phyloP scores from a whole-genome alignment of 2,888 invertebrate species.

The Tubulanus polymorphus region DNA sequence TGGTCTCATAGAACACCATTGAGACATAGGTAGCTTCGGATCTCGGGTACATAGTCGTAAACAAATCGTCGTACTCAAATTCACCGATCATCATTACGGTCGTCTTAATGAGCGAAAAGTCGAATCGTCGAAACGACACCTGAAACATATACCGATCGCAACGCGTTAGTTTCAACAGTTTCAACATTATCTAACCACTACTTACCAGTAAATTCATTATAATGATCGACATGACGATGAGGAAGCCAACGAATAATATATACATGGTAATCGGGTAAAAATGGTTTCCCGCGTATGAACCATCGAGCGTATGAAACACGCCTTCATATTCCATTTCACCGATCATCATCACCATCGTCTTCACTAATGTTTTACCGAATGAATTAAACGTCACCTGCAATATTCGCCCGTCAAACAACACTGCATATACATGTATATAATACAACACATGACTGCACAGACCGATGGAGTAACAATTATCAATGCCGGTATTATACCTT shows the following conservation, averaged over 20 bases:
- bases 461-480: too few species aligned
- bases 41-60: slow-evolving; percentile 19
- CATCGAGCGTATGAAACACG: slow-evolving; percentile 27
- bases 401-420: background rate
- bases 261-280: slow-evolving; percentile 45
- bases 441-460: too few species aligned
- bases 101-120: slow-evolving; percentile 44
- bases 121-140: slow-evolving; percentile 35
- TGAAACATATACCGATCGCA: too few species aligned
- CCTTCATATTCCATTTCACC: slow-evolving; percentile 50
- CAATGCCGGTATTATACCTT: too few species aligned
- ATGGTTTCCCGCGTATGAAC: background rate
- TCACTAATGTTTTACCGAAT: slow-evolving; percentile 39
- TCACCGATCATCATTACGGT: slow-evolving; percentile 54
- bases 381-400: slow-evolving; percentile 36
- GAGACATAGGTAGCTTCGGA: too few species aligned
- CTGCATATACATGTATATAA: too few species aligned
- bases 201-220: slow-evolving; percentile 54
- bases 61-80: slow-evolving; percentile 46
- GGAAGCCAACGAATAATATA: slow-evolving; percentile 50
- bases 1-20: slow-evolving; percentile 35
- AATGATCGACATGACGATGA: slow-evolving; percentile 49
- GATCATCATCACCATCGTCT: slow-evolving; percentile 53
- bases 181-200: too few species aligned
- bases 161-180: too few species aligned